Evolutionary conservation across 2,888 invertebrate genomes (phyloP).

Genomic region (Heliconius cydno): DNA sequence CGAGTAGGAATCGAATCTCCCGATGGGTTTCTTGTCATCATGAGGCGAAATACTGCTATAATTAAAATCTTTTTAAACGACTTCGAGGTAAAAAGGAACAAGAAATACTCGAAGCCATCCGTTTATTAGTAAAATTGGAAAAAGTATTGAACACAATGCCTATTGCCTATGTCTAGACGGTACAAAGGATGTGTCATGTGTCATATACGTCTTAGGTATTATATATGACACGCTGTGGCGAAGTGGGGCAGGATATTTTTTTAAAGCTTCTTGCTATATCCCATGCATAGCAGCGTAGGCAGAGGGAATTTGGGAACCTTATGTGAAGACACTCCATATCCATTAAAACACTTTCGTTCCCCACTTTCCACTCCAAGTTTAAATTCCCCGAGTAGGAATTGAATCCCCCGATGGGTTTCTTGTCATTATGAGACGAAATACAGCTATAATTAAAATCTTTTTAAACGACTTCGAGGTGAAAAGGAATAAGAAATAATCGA

Average conservation of each 20-base stretch:
- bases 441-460: constrained; percentile 14
- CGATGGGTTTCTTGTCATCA: neutral
- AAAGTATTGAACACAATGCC: neutral
- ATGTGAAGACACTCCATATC: too few relatives aligned
- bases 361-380: too few relatives aligned
- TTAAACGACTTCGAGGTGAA: neutral
- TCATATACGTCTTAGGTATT: too few relatives aligned
- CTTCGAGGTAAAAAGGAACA: neutral
- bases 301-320: too few relatives aligned
- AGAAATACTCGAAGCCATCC: constrained; percentile 2
- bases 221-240: too few relatives aligned
- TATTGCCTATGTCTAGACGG: neutral
- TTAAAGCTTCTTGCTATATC: too few relatives aligned
- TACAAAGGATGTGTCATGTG: too few relatives aligned
- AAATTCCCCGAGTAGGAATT: neutral
- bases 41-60: neutral
- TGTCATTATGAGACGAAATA: neutral
- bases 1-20: neutral
- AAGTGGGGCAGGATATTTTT: too few relatives aligned
- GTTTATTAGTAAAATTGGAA: constrained; percentile 18
- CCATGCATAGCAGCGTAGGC: too few relatives aligned
- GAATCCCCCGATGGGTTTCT: neutral
- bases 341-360: too few relatives aligned
- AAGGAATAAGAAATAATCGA: neutral
- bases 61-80: constrained; percentile 14